Evolutionary conservation across 2,797 vertebrate species (phyloP).

Genomic region (Cyclura pinguis): DNA sequence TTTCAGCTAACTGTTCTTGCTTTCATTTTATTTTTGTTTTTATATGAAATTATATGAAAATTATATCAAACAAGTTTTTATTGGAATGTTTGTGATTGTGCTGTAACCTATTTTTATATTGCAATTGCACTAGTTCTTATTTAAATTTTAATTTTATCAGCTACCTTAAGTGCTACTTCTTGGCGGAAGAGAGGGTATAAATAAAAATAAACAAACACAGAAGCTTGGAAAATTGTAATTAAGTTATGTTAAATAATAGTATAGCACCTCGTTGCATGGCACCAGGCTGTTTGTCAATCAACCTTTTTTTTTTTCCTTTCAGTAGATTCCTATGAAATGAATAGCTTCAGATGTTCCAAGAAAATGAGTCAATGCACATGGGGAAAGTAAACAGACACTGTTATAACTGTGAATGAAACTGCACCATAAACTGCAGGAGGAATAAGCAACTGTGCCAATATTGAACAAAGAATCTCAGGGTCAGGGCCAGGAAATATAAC

Average conservation of each 20-base stretch:
- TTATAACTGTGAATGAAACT: background rate
- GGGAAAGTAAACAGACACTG: background rate
- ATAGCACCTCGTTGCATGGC: background rate
- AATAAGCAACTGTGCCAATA: background rate
- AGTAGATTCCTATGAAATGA: background rate
- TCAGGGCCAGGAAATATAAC: background rate
- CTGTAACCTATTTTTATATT: background rate
- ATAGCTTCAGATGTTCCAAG: background rate
- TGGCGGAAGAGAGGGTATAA: background rate
- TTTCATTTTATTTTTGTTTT: background rate
- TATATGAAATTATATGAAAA: too few relatives aligned
- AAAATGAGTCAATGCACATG: background rate
- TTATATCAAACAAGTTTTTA: background rate
- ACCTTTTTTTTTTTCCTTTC: background rate
- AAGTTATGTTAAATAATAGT: background rate
- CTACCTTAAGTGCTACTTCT: background rate
- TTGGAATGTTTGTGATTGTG: background rate
- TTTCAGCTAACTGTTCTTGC: background rate
- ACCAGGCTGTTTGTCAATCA: background rate
- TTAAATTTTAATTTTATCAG: background rate
- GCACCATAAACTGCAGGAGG: background rate
- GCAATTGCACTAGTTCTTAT: background rate
- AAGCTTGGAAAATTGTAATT: background rate
- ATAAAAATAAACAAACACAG: background rate
- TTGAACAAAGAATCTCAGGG: rapidly evolving